These are phyloP conservation scores for Drosophila suboccidentalis DNA, from an alignment of 2,888 invertebrate genomes.

Conservation along the genomic window DNA sequence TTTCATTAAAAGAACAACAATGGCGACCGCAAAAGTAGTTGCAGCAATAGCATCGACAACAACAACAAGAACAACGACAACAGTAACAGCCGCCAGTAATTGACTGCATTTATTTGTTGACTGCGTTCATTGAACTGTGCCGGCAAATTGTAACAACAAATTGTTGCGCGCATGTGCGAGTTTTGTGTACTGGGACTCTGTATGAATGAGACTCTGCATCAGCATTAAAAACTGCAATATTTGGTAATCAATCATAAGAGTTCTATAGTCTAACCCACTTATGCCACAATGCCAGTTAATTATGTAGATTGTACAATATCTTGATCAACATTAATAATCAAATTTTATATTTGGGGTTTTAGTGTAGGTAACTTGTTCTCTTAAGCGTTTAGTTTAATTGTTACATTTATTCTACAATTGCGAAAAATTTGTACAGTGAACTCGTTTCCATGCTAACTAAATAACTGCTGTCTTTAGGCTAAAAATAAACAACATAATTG, in stretches of 20 bases:
- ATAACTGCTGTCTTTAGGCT: constrained; percentile 45
- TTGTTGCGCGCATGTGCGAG: constrained; percentile 63
- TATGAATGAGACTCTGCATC: neutral
- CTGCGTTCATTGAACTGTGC: constrained; percentile 74
- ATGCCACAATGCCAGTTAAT: neutral
- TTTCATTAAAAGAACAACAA: constrained; percentile 69
- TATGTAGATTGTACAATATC: constrained; percentile 31
- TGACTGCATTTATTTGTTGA: constrained; percentile 60
- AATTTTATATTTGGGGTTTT: constrained; percentile 65
- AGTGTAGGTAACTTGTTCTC: constrained; percentile 60
- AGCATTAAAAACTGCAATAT: constrained; percentile 1
- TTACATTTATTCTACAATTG: constrained; percentile 59
- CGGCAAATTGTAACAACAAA: constrained; percentile 66
- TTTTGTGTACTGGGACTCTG: constrained; percentile 43
- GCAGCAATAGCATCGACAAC: constrained; percentile 26
- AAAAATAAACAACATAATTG: constrained; percentile 72
- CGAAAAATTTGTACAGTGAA: constrained; percentile 39
- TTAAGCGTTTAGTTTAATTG: constrained; percentile 19
- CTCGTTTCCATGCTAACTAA: constrained; percentile 40
- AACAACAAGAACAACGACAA: no score
- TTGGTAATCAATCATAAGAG: neutral
- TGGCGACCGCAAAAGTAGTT: constrained; percentile 29
- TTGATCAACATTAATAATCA: constrained; percentile 29
- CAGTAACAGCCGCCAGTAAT: constrained; percentile 30
- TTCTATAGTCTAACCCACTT: neutral